A percentile compares a stretch with the other conserved stretches of the same genome.
phyloP scores from a whole-genome alignment of 2,797 vertebrate species.

The Lepus oiostolus region DNA sequence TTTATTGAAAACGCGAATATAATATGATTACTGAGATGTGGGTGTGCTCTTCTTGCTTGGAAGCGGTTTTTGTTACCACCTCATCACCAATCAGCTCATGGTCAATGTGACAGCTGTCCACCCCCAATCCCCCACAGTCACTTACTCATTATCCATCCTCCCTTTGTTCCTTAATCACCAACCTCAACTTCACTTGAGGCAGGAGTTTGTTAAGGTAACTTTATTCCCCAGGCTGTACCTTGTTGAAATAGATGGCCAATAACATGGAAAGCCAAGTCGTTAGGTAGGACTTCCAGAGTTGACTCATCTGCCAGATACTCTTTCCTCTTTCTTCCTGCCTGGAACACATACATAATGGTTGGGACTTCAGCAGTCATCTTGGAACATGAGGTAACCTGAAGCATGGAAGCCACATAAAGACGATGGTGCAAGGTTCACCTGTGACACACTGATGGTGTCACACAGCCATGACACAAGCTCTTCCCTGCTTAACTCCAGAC shows the following conservation, averaged over 20 bases:
- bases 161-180: background rate
- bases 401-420: background rate
- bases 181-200: background rate
- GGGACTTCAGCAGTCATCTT: constrained; percentile 1
- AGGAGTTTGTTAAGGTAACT: background rate
- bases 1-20: background rate
- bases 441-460: background rate
- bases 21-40: background rate
- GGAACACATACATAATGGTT: background rate
- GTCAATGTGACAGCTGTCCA: background rate
- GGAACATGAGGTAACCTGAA: background rate
- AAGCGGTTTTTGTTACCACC: background rate
- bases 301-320: background rate
- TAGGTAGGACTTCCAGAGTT: background rate
- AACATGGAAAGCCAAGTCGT: background rate
- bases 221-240: background rate
- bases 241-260: background rate
- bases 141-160: background rate
- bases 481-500: background rate
- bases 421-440: background rate
- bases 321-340: constrained; percentile 38
- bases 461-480: background rate
- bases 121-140: too few relatives aligned
- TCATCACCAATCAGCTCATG: background rate
- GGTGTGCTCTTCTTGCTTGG: background rate